phyloP scores from a whole-genome alignment of 2,888 invertebrate species.

The Heteromurus nitidus region DNA sequence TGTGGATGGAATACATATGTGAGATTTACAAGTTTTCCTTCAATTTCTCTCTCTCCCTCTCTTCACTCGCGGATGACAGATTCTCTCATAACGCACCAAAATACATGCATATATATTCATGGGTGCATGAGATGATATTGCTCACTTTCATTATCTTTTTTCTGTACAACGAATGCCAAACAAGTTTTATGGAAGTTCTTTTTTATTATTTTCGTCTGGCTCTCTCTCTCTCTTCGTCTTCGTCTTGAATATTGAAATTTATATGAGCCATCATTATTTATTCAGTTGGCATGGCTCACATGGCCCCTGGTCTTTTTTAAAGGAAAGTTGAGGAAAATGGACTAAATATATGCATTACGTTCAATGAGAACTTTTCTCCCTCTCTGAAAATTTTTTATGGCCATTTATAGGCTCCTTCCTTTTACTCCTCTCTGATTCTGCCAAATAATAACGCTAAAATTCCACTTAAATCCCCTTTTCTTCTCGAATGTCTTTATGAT shows the following conservation, averaged over 20 bases:
- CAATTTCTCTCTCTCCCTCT: too few relatives aligned
- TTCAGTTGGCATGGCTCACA: slow-evolving; percentile 63
- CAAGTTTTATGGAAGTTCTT: slow-evolving; percentile 48
- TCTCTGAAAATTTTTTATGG: slow-evolving; percentile 22
- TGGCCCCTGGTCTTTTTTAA: slow-evolving; percentile 43
- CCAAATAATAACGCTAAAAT: slow-evolving; percentile 16
- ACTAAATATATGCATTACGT: slow-evolving; percentile 29
- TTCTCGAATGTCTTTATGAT: slow-evolving; percentile 2
- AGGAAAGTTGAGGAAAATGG: background rate
- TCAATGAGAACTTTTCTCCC: slow-evolving; percentile 44
- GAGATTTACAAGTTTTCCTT: too few relatives aligned
- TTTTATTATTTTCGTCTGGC: background rate
- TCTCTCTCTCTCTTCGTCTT: background rate
- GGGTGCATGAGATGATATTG: too few relatives aligned
- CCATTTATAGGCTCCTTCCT: slow-evolving; percentile 40
- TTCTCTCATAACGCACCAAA: too few relatives aligned
- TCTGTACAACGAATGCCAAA: slow-evolving; percentile 42
- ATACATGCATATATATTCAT: too few relatives aligned
- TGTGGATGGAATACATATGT: too few relatives aligned
- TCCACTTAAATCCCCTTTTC: slow-evolving; percentile 12
- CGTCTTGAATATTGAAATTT: slow-evolving; percentile 49
- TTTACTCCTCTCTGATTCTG: slow-evolving; percentile 25
- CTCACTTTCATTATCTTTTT: too few relatives aligned
- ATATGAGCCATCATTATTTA: slow-evolving; percentile 52
- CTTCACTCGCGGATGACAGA: too few relatives aligned